A percentile compares a stretch with the other conserved stretches of the same genome.
Conservation (phyloP, 2,797 vertebrate genomes). For the Coregonus sp. region DNA sequence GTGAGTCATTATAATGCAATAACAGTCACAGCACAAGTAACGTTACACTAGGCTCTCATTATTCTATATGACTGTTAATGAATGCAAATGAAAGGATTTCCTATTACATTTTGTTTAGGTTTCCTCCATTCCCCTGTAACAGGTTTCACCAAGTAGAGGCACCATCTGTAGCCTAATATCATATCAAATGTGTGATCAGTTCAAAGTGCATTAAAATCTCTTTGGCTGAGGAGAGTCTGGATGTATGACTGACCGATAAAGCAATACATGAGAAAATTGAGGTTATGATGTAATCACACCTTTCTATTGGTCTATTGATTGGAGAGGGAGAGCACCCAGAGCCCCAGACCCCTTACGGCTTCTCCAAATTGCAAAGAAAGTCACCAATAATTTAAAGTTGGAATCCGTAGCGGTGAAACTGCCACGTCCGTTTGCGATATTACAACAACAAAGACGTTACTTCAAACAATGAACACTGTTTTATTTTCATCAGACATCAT, state of each 20-base stretch:
- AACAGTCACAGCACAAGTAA: conserved; percentile 17
- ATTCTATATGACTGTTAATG: not conserved
- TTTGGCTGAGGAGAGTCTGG: not conserved
- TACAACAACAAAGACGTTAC: no score
- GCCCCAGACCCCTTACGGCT: not conserved
- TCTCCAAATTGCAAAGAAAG: not conserved
- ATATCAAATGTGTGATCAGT: not conserved
- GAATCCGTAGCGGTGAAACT: no score
- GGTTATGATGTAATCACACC: not conserved
- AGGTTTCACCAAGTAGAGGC: not conserved
- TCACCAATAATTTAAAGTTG: not conserved
- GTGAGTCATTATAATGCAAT: conserved; percentile 38
- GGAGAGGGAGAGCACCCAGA: not conserved
- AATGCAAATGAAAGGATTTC: not conserved
- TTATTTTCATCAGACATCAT: no score
- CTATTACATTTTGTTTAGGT: not conserved
- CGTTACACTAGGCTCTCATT: not conserved
- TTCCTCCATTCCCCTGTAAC: not conserved
- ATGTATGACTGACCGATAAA: not conserved
- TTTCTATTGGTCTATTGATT: not conserved
- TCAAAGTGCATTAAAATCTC: not conserved
- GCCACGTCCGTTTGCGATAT: no score
- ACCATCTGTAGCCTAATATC: not conserved
- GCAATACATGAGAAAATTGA: not conserved
- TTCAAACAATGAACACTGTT: no score